Evolutionary conservation across 2,888 invertebrate species (phyloP).

Genomic region (Marasmarcha lunaedactyla): DNA sequence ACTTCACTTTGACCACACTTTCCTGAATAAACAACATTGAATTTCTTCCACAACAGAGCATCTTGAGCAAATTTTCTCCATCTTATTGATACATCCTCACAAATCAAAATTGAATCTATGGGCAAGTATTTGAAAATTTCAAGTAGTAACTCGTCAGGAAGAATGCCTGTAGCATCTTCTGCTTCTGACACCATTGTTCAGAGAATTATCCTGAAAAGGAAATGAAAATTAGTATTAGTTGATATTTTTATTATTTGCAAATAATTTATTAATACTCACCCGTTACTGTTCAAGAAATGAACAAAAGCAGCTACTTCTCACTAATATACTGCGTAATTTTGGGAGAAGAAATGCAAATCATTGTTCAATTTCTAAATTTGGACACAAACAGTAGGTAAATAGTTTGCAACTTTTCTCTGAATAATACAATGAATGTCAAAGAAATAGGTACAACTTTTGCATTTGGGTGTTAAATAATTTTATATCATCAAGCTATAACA

Average conservation of each 20-base stretch:
- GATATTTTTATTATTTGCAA: too few species aligned
- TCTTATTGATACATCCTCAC: conserved; percentile 41
- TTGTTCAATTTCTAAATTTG: conserved; percentile 28
- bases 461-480: too few species aligned
- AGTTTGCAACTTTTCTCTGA: conserved; percentile 4
- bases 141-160: conserved; percentile 53
- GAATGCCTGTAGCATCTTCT: conserved; percentile 23
- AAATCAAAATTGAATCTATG: conserved; percentile 35
- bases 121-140: conserved; percentile 45
- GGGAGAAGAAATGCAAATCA: conserved; percentile 28
- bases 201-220: conserved; percentile 9
- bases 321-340: conserved; percentile 16
- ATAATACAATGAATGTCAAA: background rate
- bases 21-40: conserved; percentile 42
- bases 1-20: conserved; percentile 42
- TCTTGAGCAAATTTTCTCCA: conserved; percentile 47
- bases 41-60: conserved; percentile 36
- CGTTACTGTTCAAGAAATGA: background rate
- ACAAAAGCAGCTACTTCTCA: background rate
- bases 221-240: too few species aligned
- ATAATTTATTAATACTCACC: too few species aligned
- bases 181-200: conserved; percentile 21
- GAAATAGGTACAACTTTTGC: too few species aligned
- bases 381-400: conserved; percentile 17
- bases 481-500: too few species aligned